Evolutionary conservation across 2,888 invertebrate species (phyloP).

Genomic region (Harpalus rufipes): DNA sequence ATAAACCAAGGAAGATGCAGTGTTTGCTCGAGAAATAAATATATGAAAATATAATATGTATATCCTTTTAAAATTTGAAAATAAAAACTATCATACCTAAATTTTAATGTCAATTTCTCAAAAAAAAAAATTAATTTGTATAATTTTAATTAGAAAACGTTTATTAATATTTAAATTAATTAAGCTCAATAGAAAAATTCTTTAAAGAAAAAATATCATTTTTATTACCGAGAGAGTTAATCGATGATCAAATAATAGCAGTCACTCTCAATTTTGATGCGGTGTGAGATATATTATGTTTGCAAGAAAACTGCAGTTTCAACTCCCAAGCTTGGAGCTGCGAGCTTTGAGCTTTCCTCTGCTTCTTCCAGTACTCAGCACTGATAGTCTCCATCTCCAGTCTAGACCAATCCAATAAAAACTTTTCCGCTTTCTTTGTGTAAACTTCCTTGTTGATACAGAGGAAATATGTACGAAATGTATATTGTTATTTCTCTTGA

Average conservation of each 20-base stretch:
- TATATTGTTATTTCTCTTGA: conserved; percentile 59
- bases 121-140: too few relatives aligned
- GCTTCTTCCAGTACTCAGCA: conserved; percentile 17
- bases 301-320: neutral
- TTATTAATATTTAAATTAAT: too few relatives aligned
- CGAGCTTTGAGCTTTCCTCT: conserved; percentile 8
- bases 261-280: conserved; percentile 14
- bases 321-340: neutral
- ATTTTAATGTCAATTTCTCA: too few relatives aligned
- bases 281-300: conserved; percentile 15
- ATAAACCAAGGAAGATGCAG: too few relatives aligned
- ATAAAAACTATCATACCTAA: too few relatives aligned
- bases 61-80: too few relatives aligned
- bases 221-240: neutral
- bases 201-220: neutral
- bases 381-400: conserved; percentile 31
- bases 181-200: too few relatives aligned
- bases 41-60: too few relatives aligned
- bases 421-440: conserved; percentile 63
- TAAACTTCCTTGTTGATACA: conserved; percentile 64
- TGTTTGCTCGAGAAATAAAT: too few relatives aligned
- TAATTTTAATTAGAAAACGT: too few relatives aligned
- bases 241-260: conserved; percentile 59
- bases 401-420: conserved; percentile 66
- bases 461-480: conserved; percentile 63